A percentile compares a stretch with the other conserved stretches of the same genome.
phyloP scores from a whole-genome alignment of 2,113 vertebrate genomes.

The Stercorarius parasiticus region DNA sequence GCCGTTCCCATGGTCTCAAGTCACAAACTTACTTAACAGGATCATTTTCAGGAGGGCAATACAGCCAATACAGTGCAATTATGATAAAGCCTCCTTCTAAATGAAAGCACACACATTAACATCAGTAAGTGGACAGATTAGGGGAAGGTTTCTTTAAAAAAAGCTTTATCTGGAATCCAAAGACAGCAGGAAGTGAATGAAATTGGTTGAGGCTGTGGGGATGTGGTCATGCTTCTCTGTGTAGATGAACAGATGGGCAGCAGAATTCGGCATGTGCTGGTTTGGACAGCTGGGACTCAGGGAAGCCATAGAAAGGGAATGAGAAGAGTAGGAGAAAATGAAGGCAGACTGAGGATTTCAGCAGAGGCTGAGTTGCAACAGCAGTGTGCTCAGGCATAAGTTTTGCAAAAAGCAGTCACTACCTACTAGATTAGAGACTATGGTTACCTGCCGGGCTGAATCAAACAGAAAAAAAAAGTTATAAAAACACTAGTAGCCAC shows the following conservation, averaged over 20 bases:
- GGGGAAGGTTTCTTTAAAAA: neutral
- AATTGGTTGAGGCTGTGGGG: slow-evolving; percentile 55
- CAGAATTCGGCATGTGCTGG: slow-evolving; percentile 15
- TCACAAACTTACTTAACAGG: neutral
- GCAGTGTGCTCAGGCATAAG: neutral
- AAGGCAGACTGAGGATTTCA: neutral
- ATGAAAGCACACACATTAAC: neutral
- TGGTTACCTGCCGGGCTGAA: neutral
- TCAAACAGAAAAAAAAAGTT: neutral
- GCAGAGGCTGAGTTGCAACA: neutral
- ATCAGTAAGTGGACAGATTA: neutral
- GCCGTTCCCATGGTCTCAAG: neutral
- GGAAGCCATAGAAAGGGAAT: neutral
- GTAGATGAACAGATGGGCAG: slow-evolving; percentile 45
- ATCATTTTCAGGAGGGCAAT: neutral
- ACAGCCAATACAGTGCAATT: neutral
- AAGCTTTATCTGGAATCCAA: slow-evolving; percentile 36
- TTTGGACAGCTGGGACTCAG: slow-evolving; percentile 31
- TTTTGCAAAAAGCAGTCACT: neutral
- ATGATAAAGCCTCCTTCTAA: neutral
- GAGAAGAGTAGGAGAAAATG: neutral
- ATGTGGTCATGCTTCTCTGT: slow-evolving; percentile 39
- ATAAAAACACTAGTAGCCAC: neutral
- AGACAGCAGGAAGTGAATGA: slow-evolving; percentile 45
- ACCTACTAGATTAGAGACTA: neutral